These are phyloP conservation scores for Helicoverpa zea DNA, from an alignment of 1,140 invertebrate genomes.

Conservation along the genomic window DNA sequence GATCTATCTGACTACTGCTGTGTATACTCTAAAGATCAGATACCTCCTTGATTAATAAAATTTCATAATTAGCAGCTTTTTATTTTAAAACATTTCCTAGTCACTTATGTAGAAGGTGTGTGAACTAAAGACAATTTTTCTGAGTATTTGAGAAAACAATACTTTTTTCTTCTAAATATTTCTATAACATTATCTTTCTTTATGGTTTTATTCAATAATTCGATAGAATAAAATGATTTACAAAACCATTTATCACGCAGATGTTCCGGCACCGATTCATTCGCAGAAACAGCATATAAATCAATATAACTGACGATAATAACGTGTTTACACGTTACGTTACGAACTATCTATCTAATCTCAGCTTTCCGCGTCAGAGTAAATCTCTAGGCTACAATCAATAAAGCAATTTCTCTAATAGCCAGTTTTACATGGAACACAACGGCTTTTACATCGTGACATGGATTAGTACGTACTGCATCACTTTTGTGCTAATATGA, in stretches of 20 bases:
- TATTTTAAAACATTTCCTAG: too few species aligned
- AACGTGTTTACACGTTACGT: constrained; percentile 24
- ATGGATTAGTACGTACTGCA: constrained; percentile 41
- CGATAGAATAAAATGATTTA: constrained; percentile 9
- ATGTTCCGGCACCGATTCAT: constrained; percentile 35
- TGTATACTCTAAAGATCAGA: too few species aligned
- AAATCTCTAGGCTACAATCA: constrained; percentile 15
- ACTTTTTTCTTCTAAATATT: too few species aligned
- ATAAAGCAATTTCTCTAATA: constrained; percentile 33
- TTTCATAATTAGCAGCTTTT: too few species aligned
- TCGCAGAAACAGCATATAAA: constrained; percentile 23
- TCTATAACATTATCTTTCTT: background rate
- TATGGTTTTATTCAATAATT: background rate
- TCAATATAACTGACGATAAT: constrained; percentile 20
- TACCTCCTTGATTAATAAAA: too few species aligned
- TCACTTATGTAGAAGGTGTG: background rate
- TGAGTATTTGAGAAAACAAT: too few species aligned
- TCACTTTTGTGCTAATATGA: constrained; percentile 25
- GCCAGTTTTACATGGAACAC: constrained; percentile 7
- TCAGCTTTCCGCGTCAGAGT: constrained; percentile 12
- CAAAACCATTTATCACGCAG: constrained; percentile 11
- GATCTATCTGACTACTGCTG: too few species aligned
- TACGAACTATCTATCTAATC: background rate
- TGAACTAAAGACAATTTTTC: too few species aligned
- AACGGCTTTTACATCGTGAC: constrained; percentile 44